Conservation (phyloP, 1,140 invertebrate species). For the Hylaeus volcanicus region DNA sequence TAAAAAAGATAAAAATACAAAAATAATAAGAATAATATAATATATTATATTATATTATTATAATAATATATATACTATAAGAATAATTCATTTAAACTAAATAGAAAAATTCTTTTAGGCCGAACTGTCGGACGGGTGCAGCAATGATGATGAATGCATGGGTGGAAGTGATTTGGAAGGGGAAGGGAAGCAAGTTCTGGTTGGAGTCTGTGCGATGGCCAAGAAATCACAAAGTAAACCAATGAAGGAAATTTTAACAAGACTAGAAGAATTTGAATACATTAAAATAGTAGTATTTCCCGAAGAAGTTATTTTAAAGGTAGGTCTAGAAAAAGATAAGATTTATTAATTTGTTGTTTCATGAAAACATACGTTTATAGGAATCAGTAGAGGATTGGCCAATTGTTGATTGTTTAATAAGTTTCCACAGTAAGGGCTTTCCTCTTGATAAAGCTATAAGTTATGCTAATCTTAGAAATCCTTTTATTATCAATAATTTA, state of each 20-base stretch:
- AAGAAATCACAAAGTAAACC: conserved; percentile 99
- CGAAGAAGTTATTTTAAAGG: conserved; percentile 96
- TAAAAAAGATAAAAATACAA: not conserved
- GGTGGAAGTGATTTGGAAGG: conserved; percentile 79
- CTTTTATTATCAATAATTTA: conserved; percentile 99
- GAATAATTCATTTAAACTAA: no score
- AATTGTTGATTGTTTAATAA: conserved; percentile 97
- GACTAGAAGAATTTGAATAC: conserved; percentile 97
- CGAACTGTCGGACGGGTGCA: conserved; percentile 86
- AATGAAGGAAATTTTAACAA: conserved; percentile 98
- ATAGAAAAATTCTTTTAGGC: conserved; percentile 78
- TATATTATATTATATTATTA: no score
- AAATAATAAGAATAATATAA: not conserved
- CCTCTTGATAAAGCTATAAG: conserved; percentile 98
- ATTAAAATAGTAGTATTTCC: conserved; percentile 96
- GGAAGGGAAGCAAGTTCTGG: conserved; percentile 91
- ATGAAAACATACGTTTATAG: conserved; percentile 78
- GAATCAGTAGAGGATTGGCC: conserved; percentile 99
- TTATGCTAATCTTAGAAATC: conserved; percentile 96
- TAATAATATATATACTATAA: not conserved
- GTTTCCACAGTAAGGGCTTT: conserved; percentile 99
- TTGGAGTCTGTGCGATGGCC: conserved; percentile 98
- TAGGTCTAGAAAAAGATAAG: conserved; percentile 66
- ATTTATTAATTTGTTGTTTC: not conserved
- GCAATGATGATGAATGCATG: conserved; percentile 81